phyloP scores from a whole-genome alignment of 2,888 invertebrate genomes.

The Spisula solida region DNA sequence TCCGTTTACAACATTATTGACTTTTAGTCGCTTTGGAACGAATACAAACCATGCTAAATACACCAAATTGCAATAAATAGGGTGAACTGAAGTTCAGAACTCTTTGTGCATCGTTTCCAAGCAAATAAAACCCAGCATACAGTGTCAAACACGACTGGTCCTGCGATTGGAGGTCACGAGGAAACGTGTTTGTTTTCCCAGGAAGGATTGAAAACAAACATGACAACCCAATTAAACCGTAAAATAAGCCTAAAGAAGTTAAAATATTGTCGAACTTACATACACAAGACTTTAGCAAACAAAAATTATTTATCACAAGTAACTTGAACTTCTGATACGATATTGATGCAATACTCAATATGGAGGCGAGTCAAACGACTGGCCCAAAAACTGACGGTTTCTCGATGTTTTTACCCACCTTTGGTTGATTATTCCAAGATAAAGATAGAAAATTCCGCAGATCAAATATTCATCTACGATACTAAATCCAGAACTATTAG shows the following conservation, averaged over 20 bases:
- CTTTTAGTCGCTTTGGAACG: neutral
- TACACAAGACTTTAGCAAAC: neutral
- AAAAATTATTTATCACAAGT: neutral
- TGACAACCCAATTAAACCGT: constrained; percentile 32
- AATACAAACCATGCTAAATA: neutral
- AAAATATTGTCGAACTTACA: neutral
- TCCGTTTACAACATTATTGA: constrained; percentile 57
- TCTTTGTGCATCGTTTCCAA: neutral
- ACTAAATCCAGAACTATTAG: constrained; percentile 61
- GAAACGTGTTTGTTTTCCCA: constrained; percentile 32
- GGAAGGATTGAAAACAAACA: constrained; percentile 22
- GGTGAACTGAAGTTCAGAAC: neutral
- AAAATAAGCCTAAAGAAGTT: neutral
- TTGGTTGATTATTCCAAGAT: constrained; percentile 58
- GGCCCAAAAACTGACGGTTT: constrained; percentile 16
- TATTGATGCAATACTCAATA: constrained; percentile 74
- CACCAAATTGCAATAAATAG: neutral
- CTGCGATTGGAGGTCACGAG: constrained; percentile 46
- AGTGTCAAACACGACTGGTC: neutral
- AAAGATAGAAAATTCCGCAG: constrained; percentile 35
- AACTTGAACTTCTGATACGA: neutral
- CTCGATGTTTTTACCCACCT: constrained; percentile 62
- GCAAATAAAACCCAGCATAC: neutral
- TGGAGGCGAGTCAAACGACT: constrained; percentile 58
- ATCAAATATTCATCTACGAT: constrained; percentile 51